Conservation (phyloP, 2,797 vertebrate species). For the Sebastes matsubarae region DNA sequence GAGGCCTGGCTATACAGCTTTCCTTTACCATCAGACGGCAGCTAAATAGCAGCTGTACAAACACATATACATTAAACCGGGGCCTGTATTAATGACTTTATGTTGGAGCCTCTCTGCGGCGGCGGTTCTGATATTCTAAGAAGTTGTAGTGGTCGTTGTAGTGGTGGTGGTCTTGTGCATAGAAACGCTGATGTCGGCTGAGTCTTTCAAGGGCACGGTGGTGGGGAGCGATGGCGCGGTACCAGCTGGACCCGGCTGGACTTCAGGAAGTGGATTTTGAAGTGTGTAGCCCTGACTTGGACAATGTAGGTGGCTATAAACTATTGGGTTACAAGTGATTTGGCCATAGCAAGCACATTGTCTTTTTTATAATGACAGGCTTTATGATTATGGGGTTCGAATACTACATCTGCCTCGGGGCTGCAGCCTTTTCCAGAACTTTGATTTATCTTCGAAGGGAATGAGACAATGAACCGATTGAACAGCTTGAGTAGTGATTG, state of each 20-base stretch:
- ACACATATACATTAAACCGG: slow-evolving; percentile 76
- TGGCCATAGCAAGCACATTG: slow-evolving; percentile 60
- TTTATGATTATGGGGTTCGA: slow-evolving; percentile 65
- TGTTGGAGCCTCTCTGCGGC: slow-evolving; percentile 64
- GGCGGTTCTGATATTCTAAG: slow-evolving; percentile 61
- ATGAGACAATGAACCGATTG: slow-evolving; percentile 54
- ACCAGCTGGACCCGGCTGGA: slow-evolving; percentile 64
- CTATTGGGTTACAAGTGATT: slow-evolving; percentile 60
- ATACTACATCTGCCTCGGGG: slow-evolving; percentile 38
- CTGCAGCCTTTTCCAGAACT: slow-evolving; percentile 37
- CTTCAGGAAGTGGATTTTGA: slow-evolving; percentile 66
- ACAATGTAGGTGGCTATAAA: slow-evolving; percentile 58
- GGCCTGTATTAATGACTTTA: slow-evolving; percentile 74
- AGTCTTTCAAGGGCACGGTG: slow-evolving; percentile 57
- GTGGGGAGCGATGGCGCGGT: slow-evolving; percentile 47
- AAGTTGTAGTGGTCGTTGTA: slow-evolving; percentile 54
- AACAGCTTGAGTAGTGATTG: slow-evolving; percentile 66
- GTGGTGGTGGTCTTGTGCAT: slow-evolving; percentile 66
- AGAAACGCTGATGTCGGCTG: slow-evolving; percentile 71
- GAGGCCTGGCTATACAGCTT: slow-evolving; percentile 45
- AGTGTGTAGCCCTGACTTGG: slow-evolving; percentile 65
- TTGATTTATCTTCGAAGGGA: slow-evolving; percentile 56
- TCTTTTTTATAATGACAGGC: slow-evolving; percentile 69
- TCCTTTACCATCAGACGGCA: slow-evolving; percentile 62
- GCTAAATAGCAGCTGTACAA: slow-evolving; percentile 80